phyloP scores from a whole-genome alignment of 2,113 vertebrate genomes.

The Hyperopisus bebe region DNA sequence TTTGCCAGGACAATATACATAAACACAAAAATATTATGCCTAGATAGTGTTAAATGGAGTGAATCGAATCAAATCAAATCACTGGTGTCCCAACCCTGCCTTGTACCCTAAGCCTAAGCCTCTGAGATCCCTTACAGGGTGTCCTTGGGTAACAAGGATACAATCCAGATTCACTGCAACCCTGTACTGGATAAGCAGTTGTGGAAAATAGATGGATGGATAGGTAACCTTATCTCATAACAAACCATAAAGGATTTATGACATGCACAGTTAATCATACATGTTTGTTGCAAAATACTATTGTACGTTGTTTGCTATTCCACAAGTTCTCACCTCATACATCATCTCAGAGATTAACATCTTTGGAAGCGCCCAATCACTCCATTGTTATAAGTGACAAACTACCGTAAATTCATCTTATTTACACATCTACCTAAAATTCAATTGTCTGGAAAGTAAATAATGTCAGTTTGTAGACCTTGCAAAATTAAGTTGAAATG shows the following conservation, averaged over 20 bases:
- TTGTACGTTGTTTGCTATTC: background rate
- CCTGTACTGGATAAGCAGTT: background rate
- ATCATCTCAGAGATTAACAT: background rate
- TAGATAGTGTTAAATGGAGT: background rate
- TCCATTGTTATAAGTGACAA: background rate
- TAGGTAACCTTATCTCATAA: background rate
- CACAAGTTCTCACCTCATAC: background rate
- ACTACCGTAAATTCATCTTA: background rate
- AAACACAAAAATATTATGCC: background rate
- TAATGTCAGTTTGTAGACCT: background rate
- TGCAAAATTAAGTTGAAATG: background rate
- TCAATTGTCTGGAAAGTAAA: conserved; percentile 3
- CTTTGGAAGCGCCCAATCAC: background rate
- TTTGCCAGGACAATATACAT: background rate
- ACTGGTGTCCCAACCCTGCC: background rate
- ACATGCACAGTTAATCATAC: background rate
- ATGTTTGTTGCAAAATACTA: background rate
- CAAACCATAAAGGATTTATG: background rate
- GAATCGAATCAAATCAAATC: background rate
- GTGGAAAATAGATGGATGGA: background rate
- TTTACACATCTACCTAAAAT: background rate
- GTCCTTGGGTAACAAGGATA: background rate
- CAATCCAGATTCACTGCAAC: background rate
- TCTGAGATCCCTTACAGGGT: background rate
- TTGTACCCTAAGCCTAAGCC: background rate